Evolutionary conservation across 2,888 invertebrate genomes (phyloP).

Genomic region (Drosophila ezoana): DNA sequence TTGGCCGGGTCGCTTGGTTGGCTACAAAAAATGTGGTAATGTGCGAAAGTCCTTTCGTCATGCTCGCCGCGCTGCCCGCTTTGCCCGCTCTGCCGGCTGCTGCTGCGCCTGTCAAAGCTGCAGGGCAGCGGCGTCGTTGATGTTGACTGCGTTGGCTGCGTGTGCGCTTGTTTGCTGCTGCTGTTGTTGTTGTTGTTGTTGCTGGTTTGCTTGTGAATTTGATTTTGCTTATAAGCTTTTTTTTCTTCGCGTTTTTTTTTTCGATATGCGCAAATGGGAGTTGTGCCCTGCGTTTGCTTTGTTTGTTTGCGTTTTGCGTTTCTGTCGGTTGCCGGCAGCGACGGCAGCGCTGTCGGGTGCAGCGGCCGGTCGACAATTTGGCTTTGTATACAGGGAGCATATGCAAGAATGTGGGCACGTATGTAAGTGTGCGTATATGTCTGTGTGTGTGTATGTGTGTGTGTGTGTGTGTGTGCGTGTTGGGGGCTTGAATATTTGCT

Average conservation of each 20-base stretch:
- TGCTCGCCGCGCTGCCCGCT: constrained; percentile 60
- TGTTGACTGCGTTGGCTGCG: constrained; percentile 45
- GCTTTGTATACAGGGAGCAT: constrained; percentile 46
- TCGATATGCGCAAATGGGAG: constrained; percentile 61
- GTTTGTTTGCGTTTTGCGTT: constrained; percentile 61
- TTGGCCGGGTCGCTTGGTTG: constrained; percentile 60
- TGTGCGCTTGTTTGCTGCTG: constrained; percentile 44
- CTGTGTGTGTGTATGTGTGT: constrained; percentile 5
- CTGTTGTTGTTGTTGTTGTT: constrained; percentile 30
- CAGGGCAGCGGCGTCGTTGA: constrained; percentile 45
- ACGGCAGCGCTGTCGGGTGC: constrained; percentile 21
- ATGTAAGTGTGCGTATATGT: constrained; percentile 1
- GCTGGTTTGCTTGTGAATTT: constrained; percentile 64
- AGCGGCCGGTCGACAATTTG: constrained; percentile 60
- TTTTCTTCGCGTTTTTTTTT: constrained; percentile 22
- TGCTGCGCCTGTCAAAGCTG: constrained; percentile 58
- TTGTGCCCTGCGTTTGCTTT: constrained; percentile 60
- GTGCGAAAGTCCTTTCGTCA: constrained; percentile 83
- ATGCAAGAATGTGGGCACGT: background rate
- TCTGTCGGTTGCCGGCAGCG: constrained; percentile 58
- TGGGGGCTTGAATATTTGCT: constrained; percentile 42
- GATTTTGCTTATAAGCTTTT: constrained; percentile 70
- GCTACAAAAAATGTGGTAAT: constrained; percentile 78
- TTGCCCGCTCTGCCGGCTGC: constrained; percentile 12
- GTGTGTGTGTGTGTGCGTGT: constrained; percentile 7